These are phyloP conservation scores for Leptopilina syphax DNA, from an alignment of 2,888 invertebrate genomes.

Conservation along the genomic window DNA sequence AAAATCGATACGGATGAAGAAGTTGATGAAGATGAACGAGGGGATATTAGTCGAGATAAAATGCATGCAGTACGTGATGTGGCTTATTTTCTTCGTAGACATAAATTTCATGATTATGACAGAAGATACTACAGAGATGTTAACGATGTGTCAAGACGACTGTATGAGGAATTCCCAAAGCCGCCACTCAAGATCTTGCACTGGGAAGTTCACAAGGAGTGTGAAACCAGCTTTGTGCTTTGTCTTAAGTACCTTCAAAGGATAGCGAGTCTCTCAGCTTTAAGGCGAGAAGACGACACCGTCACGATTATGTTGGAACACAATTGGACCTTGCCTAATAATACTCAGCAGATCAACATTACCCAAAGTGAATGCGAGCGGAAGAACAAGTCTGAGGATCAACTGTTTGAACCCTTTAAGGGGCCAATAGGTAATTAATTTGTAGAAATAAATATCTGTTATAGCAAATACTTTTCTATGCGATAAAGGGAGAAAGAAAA, in stretches of 20 bases:
- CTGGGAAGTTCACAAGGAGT: conserved; percentile 81
- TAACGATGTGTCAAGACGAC: conserved; percentile 65
- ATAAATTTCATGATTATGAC: conserved; percentile 84
- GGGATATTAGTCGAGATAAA: conserved; percentile 61
- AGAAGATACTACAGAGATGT: conserved; percentile 76
- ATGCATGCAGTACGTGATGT: conserved; percentile 79
- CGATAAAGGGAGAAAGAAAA: too few relatives aligned
- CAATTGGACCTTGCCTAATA: conserved; percentile 74
- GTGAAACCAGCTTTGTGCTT: conserved; percentile 78
- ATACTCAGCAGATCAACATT: conserved; percentile 73
- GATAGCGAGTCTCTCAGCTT: conserved; percentile 73
- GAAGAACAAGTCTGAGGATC: conserved; percentile 76
- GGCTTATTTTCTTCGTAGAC: conserved; percentile 81
- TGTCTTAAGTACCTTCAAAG: conserved; percentile 80
- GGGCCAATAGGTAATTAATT: conserved; percentile 74
- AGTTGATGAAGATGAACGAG: conserved; percentile 51
- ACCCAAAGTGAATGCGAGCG: conserved; percentile 78
- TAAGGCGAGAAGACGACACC: conserved; percentile 79
- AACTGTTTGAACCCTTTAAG: conserved; percentile 79
- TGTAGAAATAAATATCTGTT: too few relatives aligned
- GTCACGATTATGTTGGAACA: conserved; percentile 77
- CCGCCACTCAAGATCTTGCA: conserved; percentile 80
- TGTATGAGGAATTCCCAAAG: conserved; percentile 78
- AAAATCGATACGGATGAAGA: conserved; percentile 55
- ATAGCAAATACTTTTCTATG: too few relatives aligned